phyloP scores from a whole-genome alignment of 2,888 invertebrate species.

The Thymelicus acteon region DNA sequence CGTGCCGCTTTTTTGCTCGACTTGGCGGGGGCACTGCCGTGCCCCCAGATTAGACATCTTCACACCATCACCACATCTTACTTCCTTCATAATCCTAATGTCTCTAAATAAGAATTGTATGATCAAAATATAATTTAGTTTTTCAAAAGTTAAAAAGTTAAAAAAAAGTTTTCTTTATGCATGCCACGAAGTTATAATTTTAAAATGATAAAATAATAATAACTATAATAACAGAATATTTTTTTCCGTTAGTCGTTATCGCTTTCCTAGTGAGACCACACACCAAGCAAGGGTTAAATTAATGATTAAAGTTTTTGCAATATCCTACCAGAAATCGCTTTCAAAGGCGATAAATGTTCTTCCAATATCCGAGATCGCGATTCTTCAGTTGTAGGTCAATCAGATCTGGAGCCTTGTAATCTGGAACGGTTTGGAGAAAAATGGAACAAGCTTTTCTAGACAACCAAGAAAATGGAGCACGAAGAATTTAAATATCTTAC shows the following conservation, averaged over 20 bases:
- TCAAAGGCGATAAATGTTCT: slow-evolving; percentile 26
- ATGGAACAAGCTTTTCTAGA: slow-evolving; percentile 31
- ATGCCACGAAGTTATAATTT: too few species aligned
- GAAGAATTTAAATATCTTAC: slow-evolving; percentile 26
- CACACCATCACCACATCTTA: too few species aligned
- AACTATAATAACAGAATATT: too few species aligned
- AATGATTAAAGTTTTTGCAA: slow-evolving; percentile 25
- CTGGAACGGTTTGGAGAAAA: slow-evolving; percentile 30
- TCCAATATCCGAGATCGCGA: slow-evolving; percentile 31
- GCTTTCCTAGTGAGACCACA: background rate
- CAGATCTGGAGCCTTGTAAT: slow-evolving; percentile 32
- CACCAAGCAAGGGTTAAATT: background rate
- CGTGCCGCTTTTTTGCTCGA: too few species aligned
- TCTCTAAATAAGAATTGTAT: too few species aligned
- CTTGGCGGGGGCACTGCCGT: too few species aligned
- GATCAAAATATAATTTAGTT: too few species aligned
- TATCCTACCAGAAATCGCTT: slow-evolving; percentile 28
- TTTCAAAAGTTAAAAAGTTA: too few species aligned
- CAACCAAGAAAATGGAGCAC: slow-evolving; percentile 17
- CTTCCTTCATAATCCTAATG: too few species aligned
- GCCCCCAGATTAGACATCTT: background rate
- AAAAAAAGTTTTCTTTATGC: too few species aligned
- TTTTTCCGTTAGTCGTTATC: background rate
- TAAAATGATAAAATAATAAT: too few species aligned
- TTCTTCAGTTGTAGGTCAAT: slow-evolving; percentile 36